Base-by-base conservation (phyloP, 53 echinoderm and acorn worm species). In the Apostichopus leukothele region DNA sequence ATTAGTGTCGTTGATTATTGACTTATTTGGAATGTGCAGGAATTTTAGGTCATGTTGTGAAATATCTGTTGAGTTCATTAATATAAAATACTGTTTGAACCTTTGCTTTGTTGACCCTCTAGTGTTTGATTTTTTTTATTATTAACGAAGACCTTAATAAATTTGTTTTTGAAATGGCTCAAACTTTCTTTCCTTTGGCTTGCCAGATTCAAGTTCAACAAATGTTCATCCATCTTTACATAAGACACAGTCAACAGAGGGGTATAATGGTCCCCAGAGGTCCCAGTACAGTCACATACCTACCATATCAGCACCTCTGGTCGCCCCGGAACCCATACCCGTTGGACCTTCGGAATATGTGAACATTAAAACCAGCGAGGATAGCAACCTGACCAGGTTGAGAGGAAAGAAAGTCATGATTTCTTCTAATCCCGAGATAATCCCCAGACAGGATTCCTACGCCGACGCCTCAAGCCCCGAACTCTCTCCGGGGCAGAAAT, bases 401-500 rank as follows among this genome's bases (percentile, higher is more conserved):
- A 86, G 86, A 9, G 92, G 87, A 11, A 92, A 92, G 87, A 90
- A 86, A 53, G 92, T 92, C 5, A 83, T 92, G 79, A 92, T 92
- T 63, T 90, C 86, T 61, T 86, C 92, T 2, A 87, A 87, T 75
- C 87, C 87, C 0, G 87, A 87, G 59, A 87, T 87, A 74, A 87
- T 87, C 59, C 87, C 87, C 50, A 53, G 87, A 51, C 74, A n/a
- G 54, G 87, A 75, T 52, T 74, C 75, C 13, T 74, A 74, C 26
- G 51, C 74, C 4, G 87, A 87, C 3, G 52, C 52, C 51, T 87
- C 87, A 7, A 87, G 87, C 59, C 23, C 75, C 6, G 87, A 74
- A 52, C 23, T 57, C 71, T 74, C 87, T 23, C 86, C 86, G 1
- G 1, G 39, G 53, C 4, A 51, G 23, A 55, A 73, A 18, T 50